phyloP scores from a whole-genome alignment of 2,113 vertebrate species.

The Solea senegalensis region DNA sequence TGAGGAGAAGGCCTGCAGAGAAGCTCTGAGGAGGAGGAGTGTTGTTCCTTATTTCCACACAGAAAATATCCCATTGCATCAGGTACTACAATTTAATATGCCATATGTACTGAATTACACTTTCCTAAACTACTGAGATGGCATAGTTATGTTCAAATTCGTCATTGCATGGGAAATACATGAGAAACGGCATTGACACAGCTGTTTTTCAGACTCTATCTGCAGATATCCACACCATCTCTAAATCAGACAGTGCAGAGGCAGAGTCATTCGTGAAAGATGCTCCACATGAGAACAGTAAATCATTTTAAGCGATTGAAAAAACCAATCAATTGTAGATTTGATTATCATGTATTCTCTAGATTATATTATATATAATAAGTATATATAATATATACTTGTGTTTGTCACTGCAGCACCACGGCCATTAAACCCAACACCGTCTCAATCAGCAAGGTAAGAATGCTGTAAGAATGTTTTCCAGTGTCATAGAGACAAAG shows the following conservation, averaged over 20 bases:
- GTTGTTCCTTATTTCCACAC: constrained; percentile 86
- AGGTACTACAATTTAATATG: constrained; percentile 42
- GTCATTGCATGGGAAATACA: not conserved
- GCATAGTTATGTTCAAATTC: too few species aligned
- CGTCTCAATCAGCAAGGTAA: constrained; percentile 59
- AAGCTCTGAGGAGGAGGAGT: constrained; percentile 76
- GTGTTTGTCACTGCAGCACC: constrained; percentile 43
- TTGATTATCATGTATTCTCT: not conserved
- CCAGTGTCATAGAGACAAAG: not conserved
- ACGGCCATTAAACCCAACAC: constrained; percentile 47
- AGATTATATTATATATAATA: not conserved
- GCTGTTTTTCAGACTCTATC: constrained; percentile 49
- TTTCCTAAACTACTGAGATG: too few species aligned
- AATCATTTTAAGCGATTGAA: constrained; percentile 5
- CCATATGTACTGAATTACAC: not conserved
- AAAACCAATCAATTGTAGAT: not conserved
- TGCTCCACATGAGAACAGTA: constrained; percentile 34
- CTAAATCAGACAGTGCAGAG: constrained; percentile 42
- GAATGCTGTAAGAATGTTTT: not conserved
- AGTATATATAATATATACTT: not conserved
- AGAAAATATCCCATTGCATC: constrained; percentile 78
- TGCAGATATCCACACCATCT: constrained; percentile 67
- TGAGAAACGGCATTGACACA: not conserved
- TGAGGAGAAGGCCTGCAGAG: constrained; percentile 69
- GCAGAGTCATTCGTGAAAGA: constrained; percentile 28